Base-by-base conservation (phyloP, 2,888 invertebrate genomes). In the Anagyrus pseudococci region DNA sequence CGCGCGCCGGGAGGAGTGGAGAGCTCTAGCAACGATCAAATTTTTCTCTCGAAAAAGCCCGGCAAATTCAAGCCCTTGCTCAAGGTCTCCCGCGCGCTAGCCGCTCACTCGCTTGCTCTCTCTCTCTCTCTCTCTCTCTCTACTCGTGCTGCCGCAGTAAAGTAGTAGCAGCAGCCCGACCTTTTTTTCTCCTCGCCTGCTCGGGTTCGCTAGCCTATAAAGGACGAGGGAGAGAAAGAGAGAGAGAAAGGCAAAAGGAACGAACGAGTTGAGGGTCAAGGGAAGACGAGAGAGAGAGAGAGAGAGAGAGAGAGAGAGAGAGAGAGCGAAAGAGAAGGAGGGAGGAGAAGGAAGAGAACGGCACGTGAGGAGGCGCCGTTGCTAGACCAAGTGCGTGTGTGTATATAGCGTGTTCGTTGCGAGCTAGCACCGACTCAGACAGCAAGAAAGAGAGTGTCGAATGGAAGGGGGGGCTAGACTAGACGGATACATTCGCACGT, bases 211-310 rank as follows among this genome's bases (percentile, higher is more conserved):
- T 58, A 54, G 48, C 43, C 29, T 55, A 54, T 47, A 54, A 74
- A 72, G 74, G 71, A 73, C 72, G 67, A 73, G 71, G 70, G 71
- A 71, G 70, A 68, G 72, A 71, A 69, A 73, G 73, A 70, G 72
- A 72, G 72, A 77, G 74, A 73, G 75, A 73, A 77, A 29, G 37
- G 2, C 8, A 8, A 25, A 55, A 20, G n/a, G 47, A 53, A 43
- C 19, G n/a, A n/a, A n/a, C n/a, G n/a, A n/a, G n/a, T n/a, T 37
- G 46, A 53, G 52, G 37, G 26, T 37, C 58, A 44, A 54, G 47
- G 29, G 37, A 41, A 26, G 41, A 26, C 25, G 49, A 40, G 41
- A 26, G 17, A 20, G 23, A 40, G n/a, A 20, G 23, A 22, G 25
- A 20, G 50, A 22, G 33, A 3, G 17, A 23, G 29, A 10, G 2